Base-by-base conservation (phyloP, 2,113 vertebrate species). In the Chionis minor region DNA sequence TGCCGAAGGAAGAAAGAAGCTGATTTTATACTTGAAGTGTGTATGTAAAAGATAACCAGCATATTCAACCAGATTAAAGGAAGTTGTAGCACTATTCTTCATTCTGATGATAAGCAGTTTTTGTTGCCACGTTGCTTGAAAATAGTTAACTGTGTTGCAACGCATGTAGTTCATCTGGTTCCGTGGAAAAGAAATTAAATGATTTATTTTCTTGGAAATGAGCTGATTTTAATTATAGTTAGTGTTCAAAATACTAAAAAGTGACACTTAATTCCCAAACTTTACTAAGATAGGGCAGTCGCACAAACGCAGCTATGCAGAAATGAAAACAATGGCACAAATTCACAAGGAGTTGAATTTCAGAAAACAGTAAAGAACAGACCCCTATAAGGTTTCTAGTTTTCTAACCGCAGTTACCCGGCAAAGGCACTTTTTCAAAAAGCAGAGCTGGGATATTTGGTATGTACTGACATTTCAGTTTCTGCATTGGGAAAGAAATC, bases 271-370 rank as follows among this genome's bases (percentile, higher is more conserved):
- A 75, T 81, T 96, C 94, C 80, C 86, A 92, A 44, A 81, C 56
- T 54, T 66, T 3, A 52, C 62, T 77, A 71, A 92, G 89, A 94
- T 71, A 94, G 83, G 56, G 87, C 94, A 88, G 86, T 88, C 9
- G 10, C 81, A 65, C 4, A 0, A 92, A 71, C 3, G 9, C 78
- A 95, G 86, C 94, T 88, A 44, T 94, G 94, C 61, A 94, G 91
- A 95, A 96, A 92, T 56, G 73, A 94, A 96, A 95, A 90, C 80
- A 96, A 90, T 89, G 92, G 92, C 93, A 84, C 80, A 35, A n/a
- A 92, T 47, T 95, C 94, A 91, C 35, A 45, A 74, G 86, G 95
- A 45, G 17, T 88, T 96, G 94, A 44, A 61, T 93, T 95, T 96
- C 86, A 96, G 73, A 55, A 93, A 95, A 30, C 90, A 91, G 33